Evolutionary conservation across 2,888 invertebrate genomes (phyloP).

Genomic region (Mimas tiliae): DNA sequence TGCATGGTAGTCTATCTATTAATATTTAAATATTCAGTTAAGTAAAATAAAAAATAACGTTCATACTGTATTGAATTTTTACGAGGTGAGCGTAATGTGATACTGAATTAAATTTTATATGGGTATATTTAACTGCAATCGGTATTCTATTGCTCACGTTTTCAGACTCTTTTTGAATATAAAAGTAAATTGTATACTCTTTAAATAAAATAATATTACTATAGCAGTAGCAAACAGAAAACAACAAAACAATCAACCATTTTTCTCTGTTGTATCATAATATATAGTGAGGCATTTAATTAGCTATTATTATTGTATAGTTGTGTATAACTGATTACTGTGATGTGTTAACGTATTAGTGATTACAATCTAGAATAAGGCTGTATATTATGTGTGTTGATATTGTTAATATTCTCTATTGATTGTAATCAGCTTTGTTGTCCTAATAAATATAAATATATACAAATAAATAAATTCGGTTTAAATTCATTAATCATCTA

Average conservation of each 20-base stretch:
- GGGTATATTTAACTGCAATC: not conserved
- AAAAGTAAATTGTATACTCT: slow-evolving; percentile 13
- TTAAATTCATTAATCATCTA: no score
- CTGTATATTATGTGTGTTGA: no score
- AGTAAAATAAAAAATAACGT: slow-evolving; percentile 19
- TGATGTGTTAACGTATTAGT: no score
- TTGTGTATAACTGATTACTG: no score
- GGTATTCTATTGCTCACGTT: slow-evolving; percentile 19
- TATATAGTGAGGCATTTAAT: no score
- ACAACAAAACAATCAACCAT: not conserved
- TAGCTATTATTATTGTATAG: no score
- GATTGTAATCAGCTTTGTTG: no score
- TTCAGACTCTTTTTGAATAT: slow-evolving; percentile 7
- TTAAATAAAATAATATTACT: not conserved
- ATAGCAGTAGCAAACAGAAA: not conserved
- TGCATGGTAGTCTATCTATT: not conserved
- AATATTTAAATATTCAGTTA: slow-evolving; percentile 9
- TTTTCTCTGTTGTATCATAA: not conserved
- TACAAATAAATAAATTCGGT: no score
- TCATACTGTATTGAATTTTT: slow-evolving; percentile 18
- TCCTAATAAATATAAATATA: no score
- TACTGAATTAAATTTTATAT: slow-evolving; percentile 16
- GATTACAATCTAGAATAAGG: no score
- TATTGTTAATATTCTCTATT: no score
- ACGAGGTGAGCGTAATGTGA: slow-evolving; percentile 2